These are phyloP conservation scores for Rhinichthys osculus DNA, from an alignment of 2,797 vertebrate genomes.

Conservation along the genomic window DNA sequence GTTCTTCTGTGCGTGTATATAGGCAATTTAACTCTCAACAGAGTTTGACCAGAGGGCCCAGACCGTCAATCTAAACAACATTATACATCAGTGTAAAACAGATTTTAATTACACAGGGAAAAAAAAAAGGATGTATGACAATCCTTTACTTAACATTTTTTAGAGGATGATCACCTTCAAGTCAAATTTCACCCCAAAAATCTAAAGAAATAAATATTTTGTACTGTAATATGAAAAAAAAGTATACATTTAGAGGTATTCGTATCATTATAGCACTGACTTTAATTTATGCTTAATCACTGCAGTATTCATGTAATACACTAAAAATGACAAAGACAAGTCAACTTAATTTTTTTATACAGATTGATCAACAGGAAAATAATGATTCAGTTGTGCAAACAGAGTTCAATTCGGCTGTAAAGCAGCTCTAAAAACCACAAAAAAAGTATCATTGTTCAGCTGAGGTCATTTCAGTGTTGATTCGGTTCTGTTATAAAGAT, in stretches of 20 bases:
- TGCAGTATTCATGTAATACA: neutral
- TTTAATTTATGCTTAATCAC: neutral
- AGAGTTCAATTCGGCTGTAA: neutral
- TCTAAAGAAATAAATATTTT: neutral
- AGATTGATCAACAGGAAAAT: neutral
- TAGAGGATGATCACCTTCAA: neutral
- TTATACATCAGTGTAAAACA: slow-evolving; percentile 18
- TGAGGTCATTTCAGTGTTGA: neutral
- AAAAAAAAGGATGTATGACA: neutral
- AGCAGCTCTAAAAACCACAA: neutral
- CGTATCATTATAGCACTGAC: neutral
- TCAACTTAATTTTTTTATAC: neutral
- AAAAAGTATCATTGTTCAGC: neutral
- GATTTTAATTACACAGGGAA: slow-evolving; percentile 29
- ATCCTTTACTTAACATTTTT: neutral
- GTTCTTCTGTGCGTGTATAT: neutral
- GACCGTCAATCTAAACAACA: slow-evolving; percentile 26
- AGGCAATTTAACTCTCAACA: slow-evolving; percentile 32
- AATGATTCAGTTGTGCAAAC: neutral
- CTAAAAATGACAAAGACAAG: neutral
- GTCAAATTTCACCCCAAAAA: neutral
- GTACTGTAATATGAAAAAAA: neutral
- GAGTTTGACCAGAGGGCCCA: slow-evolving; percentile 27
- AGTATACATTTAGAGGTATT: neutral
- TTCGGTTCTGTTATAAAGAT: neutral